phyloP scores from a whole-genome alignment of 2,888 invertebrate species.

The Dyspetes luteomarginatus region DNA sequence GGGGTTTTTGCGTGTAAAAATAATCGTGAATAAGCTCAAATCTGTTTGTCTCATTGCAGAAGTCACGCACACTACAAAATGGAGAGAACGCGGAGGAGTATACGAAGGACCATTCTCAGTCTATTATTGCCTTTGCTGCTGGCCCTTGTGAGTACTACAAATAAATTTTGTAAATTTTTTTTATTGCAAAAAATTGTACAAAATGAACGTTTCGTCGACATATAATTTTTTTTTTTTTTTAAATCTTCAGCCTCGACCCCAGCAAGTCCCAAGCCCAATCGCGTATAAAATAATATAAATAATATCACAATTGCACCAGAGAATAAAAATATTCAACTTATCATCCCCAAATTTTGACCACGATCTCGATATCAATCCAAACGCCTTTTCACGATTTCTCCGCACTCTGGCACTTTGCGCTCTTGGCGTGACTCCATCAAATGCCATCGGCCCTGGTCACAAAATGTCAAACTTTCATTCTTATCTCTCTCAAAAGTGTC shows the following conservation, averaged over 20 bases:
- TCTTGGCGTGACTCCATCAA: background rate
- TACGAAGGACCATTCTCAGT: conserved; percentile 78
- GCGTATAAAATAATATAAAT: no score
- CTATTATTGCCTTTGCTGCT: conserved; percentile 78
- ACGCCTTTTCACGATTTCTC: background rate
- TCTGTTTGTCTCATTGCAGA: conserved; percentile 66
- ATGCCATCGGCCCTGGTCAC: background rate
- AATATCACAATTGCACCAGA: no score
- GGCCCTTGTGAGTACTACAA: conserved; percentile 77
- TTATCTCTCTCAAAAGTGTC: background rate
- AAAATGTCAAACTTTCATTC: background rate
- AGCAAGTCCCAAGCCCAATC: no score
- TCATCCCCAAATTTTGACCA: no score
- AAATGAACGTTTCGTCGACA: no score
- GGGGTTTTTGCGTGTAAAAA: background rate
- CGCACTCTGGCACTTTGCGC: background rate
- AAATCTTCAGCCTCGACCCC: no score
- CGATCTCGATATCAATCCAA: background rate
- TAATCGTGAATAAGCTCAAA: conserved; percentile 36
- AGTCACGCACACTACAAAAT: conserved; percentile 72
- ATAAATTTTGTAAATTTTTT: background rate
- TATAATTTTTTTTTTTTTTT: no score
- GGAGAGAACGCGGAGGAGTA: conserved; percentile 82
- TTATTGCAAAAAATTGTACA: background rate
- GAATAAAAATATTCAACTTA: no score